Base-by-base conservation (phyloP, 2,797 vertebrate genomes). In the Oceanodroma leucorhoa region DNA sequence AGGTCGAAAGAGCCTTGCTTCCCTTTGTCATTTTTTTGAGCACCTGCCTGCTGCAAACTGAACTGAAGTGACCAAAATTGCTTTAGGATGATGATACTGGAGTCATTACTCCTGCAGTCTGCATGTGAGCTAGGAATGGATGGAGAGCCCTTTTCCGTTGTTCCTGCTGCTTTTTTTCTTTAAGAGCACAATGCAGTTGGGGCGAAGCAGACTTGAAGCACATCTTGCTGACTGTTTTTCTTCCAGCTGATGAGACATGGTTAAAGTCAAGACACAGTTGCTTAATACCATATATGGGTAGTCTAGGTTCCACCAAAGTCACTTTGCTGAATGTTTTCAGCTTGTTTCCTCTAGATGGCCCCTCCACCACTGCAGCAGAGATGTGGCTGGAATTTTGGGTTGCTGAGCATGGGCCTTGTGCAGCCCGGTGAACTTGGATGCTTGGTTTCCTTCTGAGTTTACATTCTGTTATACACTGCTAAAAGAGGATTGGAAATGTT, bases 311-410 rank as follows among this genome's bases (percentile, higher is more conserved):
- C 64, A 91, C 69, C 89, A 13, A 15, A 91, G 90, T 46, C 57
- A 7, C 73, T 94, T 21, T 6, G 62, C 23, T 87, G 66, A 23
- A 34, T 66, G 66, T 70, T 95, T 94, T 77, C 96, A 92, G 92
- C 92, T 95, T 84, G 11, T 94, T 91, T 96, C 96, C 96, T 97
- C 96, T 97, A 97, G 96, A 57, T 97, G 96, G 96, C 96, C 92
- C 93, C 96, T 95, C 90, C 70, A 66, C 30, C 83, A 69, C 90
- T 0, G 86, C 94, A 30, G 82, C 69, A 9, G 87, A 30, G 57
- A 38, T 14, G 57, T 46, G 76, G 76, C 83, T 85, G 86, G 32
- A 46, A 57, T 90, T 92, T 86, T 38, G 87, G 83, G 60, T 23
- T 64, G 80, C 16, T 5, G 65, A 93, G 75, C 61, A 8, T 4